Percentiles rank a stretch among this genome's conserved stretches.
Conservation (phyloP, 1,140 invertebrate genomes). For the Trachymyrmex septentrionalis region DNA sequence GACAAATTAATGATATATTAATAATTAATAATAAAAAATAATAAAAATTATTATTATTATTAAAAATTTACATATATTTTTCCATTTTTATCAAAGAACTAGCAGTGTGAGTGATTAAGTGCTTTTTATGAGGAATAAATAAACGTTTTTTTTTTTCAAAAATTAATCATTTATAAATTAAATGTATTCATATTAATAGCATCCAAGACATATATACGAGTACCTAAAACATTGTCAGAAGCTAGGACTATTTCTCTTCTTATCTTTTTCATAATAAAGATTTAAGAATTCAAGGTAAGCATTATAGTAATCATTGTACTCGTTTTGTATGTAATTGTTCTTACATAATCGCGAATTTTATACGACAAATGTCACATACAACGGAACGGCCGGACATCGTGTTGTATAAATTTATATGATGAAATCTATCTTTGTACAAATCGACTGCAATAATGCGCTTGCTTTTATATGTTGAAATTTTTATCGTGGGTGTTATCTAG, state of each 20-base stretch:
- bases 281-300: too few relatives aligned
- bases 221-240: too few relatives aligned
- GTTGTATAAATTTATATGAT: too few relatives aligned
- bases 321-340: too few relatives aligned
- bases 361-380: too few relatives aligned
- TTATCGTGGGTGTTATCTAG: constrained; percentile 41
- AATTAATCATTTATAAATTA: constrained; percentile 20
- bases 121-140: neutral
- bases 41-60: neutral
- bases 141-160: neutral
- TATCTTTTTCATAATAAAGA: too few relatives aligned
- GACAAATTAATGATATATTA: neutral
- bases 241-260: too few relatives aligned
- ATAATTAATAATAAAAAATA: neutral
- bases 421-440: too few relatives aligned
- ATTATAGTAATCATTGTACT: too few relatives aligned
- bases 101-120: neutral
- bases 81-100: neutral
- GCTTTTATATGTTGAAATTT: neutral
- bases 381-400: too few relatives aligned
- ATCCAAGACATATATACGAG: neutral
- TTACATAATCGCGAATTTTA: too few relatives aligned
- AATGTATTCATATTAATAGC: neutral
- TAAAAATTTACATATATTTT: neutral
- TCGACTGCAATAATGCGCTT: too few relatives aligned